Conservation (phyloP, 2,888 invertebrate genomes). For the Calameuta pallipes region DNA sequence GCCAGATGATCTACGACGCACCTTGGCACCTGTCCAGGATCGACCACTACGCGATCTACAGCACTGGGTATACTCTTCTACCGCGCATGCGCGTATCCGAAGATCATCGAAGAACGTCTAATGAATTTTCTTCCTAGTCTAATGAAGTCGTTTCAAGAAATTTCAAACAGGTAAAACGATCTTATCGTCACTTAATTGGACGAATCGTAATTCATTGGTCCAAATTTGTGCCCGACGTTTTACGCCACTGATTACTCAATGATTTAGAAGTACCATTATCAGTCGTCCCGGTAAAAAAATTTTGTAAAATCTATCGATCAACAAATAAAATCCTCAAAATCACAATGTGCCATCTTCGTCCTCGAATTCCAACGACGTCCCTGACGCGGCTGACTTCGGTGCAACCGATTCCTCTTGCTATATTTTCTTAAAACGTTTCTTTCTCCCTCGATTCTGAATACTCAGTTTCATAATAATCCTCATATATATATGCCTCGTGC, state of each 20-base stretch:
- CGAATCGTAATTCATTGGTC: conserved; percentile 53
- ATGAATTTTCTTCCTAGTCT: conserved; percentile 62
- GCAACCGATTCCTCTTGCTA: background rate
- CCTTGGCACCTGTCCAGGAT: conserved; percentile 49
- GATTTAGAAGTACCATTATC: background rate
- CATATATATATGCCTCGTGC: conserved; percentile 9
- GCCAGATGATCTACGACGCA: conserved; percentile 44
- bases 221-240: conserved; percentile 29
- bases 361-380: background rate
- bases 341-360: background rate
- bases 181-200: conserved; percentile 60
- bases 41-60: background rate
- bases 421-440: conserved; percentile 21
- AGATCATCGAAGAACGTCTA: conserved; percentile 18
- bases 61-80: background rate
- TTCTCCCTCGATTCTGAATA: conserved; percentile 33
- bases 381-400: background rate
- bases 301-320: background rate
- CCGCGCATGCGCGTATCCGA: background rate
- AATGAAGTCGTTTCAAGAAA: conserved; percentile 55
- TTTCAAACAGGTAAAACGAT: conserved; percentile 51
- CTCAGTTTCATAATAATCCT: conserved; percentile 26
- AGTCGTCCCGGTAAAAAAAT: background rate
- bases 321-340: background rate
- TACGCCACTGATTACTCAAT: background rate